Conservation (phyloP, 2,113 vertebrate species). For the Carollia perspicillata region DNA sequence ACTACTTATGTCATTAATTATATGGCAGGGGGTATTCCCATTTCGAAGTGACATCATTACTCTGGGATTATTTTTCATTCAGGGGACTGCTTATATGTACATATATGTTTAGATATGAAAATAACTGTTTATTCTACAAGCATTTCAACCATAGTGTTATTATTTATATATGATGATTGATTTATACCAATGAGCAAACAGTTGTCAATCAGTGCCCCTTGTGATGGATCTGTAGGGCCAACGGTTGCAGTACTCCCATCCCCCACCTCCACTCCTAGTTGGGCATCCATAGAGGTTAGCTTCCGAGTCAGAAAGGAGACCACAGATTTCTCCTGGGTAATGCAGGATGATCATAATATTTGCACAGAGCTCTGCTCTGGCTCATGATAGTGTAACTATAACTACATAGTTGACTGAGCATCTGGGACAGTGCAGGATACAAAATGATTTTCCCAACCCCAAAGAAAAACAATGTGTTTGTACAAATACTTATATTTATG, state of each 20-base stretch:
- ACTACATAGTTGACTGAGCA: slow-evolving; percentile 30
- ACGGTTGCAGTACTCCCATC: neutral
- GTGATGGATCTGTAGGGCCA: neutral
- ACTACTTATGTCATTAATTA: neutral
- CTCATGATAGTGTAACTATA: slow-evolving; percentile 28
- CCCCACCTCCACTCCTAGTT: neutral
- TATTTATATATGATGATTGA: neutral
- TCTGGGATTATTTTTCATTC: neutral
- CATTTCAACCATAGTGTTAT: neutral
- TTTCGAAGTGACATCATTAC: neutral
- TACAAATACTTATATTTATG: neutral
- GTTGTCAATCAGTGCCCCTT: neutral
- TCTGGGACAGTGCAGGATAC: slow-evolving; percentile 18
- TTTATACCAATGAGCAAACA: neutral
- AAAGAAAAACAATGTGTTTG: neutral
- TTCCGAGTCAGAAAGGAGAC: neutral
- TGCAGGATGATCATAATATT: neutral
- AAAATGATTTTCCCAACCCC: neutral
- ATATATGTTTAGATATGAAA: neutral
- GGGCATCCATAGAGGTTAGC: neutral
- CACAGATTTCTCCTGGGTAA: neutral
- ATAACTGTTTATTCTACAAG: neutral
- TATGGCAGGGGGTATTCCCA: neutral
- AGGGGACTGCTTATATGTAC: neutral
- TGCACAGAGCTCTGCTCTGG: neutral